A percentile compares a stretch with the other conserved stretches of the same genome.
Conservation (phyloP, 2,888 invertebrate genomes). For the Litoditis marina region DNA sequence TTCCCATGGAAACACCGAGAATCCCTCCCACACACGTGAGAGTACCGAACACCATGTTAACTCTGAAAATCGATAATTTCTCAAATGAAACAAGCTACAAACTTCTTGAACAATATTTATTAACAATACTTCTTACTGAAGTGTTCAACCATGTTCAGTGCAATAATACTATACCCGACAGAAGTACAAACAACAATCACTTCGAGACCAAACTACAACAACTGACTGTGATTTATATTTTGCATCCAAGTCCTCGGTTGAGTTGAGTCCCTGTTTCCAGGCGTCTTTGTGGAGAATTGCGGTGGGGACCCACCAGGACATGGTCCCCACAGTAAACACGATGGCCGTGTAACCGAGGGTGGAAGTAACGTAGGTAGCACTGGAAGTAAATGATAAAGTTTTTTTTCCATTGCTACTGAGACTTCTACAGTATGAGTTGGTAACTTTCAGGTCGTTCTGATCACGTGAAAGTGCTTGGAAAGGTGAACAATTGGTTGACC, state of each 20-base stretch:
- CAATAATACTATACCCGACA: too few species aligned
- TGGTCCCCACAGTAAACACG: slow-evolving; percentile 93
- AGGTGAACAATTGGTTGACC: too few species aligned
- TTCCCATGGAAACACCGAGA: slow-evolving; percentile 85
- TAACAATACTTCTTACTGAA: too few species aligned
- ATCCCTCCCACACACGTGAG: slow-evolving; percentile 89
- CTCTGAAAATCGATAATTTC: slow-evolving; percentile 21
- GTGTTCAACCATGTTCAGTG: too few species aligned
- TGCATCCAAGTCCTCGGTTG: not conserved
- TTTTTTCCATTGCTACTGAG: too few species aligned
- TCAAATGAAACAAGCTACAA: too few species aligned
- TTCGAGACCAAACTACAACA: too few species aligned
- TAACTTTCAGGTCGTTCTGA: too few species aligned
- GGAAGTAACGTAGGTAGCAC: slow-evolving; percentile 86
- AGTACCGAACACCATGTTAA: slow-evolving; percentile 82
- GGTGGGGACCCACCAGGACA: slow-evolving; percentile 74
- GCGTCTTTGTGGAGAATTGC: slow-evolving; percentile 44
- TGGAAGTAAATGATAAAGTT: slow-evolving; percentile 23
- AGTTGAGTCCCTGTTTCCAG: not conserved
- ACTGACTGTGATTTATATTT: slow-evolving; percentile 4
- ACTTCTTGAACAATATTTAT: too few species aligned
- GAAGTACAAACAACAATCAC: too few species aligned
- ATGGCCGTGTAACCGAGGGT: slow-evolving; percentile 94
- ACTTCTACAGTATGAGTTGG: too few species aligned
- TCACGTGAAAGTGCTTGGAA: too few species aligned